Evolutionary conservation across 2,888 invertebrate species (phyloP).

Genomic region (Parnassius orleans): DNA sequence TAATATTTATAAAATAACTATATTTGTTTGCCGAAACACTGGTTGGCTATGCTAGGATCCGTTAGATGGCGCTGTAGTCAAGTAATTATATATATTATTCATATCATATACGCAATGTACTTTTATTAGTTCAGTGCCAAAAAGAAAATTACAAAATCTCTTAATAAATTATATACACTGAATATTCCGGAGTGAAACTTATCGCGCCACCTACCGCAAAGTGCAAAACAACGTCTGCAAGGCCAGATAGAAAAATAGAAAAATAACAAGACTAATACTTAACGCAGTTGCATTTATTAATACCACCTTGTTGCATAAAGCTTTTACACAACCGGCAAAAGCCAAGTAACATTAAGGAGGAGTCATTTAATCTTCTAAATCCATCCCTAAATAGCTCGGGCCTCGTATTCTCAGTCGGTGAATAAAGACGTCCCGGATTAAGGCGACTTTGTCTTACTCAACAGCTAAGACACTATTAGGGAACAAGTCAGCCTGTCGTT

Average conservation of each 20-base stretch:
- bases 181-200: too few relatives aligned
- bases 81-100: too few relatives aligned
- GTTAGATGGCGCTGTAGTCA: too few relatives aligned
- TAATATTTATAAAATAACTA: too few relatives aligned
- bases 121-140: neutral
- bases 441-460: conserved; percentile 63
- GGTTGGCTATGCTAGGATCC: too few relatives aligned
- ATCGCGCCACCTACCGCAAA: too few relatives aligned
- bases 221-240: neutral
- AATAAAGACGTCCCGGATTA: conserved; percentile 56
- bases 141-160: neutral
- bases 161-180: neutral
- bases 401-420: conserved; percentile 44
- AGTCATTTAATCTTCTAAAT: conserved; percentile 56
- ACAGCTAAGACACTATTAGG: conserved; percentile 45
- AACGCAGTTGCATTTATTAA: conserved; percentile 11
- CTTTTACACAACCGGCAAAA: conserved; percentile 30
- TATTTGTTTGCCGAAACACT: too few relatives aligned
- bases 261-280: too few relatives aligned
- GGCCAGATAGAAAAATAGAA: neutral
- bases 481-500: conserved; percentile 44
- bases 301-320: conserved; percentile 19
- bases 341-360: conserved; percentile 44
- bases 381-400: conserved; percentile 54
- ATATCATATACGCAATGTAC: neutral